phyloP scores from a whole-genome alignment of 2,797 vertebrate genomes.

The Merluccius polli region DNA sequence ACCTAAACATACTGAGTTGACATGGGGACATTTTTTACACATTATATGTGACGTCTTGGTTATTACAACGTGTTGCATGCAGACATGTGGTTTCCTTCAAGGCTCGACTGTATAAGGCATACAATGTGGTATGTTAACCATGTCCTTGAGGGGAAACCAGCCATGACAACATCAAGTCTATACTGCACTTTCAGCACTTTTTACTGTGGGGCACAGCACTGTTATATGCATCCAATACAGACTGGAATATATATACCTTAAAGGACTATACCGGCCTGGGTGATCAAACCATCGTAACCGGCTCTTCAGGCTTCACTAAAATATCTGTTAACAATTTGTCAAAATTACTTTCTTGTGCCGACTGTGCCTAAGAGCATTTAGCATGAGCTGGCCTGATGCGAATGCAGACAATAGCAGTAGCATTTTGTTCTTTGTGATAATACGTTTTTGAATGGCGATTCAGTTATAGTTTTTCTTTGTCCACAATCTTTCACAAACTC shows the following conservation, averaged over 20 bases:
- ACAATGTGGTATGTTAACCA: neutral
- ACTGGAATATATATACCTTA: neutral
- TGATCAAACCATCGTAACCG: neutral
- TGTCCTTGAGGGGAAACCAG: neutral
- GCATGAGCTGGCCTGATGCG: neutral
- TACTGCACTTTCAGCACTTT: conserved; percentile 1
- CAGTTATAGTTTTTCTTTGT: neutral
- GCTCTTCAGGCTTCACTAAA: neutral
- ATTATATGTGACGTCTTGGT: neutral
- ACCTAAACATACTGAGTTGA: neutral
- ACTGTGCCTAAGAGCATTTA: neutral
- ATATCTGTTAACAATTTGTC: neutral
- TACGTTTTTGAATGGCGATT: neutral
- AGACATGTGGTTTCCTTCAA: neutral
- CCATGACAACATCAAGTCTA: neutral
- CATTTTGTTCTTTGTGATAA: neutral
- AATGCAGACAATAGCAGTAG: neutral
- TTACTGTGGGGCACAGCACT: neutral
- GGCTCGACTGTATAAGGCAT: neutral
- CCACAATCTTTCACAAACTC: neutral
- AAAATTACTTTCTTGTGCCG: neutral
- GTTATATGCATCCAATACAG: neutral
- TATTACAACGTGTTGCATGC: neutral
- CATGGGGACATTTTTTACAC: neutral
- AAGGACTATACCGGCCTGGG: neutral